Percentiles rank a stretch among this genome's conserved stretches.
These are phyloP conservation scores for Pelobates fuscus DNA, from an alignment of 2,113 vertebrate genomes.

Conservation along the genomic window DNA sequence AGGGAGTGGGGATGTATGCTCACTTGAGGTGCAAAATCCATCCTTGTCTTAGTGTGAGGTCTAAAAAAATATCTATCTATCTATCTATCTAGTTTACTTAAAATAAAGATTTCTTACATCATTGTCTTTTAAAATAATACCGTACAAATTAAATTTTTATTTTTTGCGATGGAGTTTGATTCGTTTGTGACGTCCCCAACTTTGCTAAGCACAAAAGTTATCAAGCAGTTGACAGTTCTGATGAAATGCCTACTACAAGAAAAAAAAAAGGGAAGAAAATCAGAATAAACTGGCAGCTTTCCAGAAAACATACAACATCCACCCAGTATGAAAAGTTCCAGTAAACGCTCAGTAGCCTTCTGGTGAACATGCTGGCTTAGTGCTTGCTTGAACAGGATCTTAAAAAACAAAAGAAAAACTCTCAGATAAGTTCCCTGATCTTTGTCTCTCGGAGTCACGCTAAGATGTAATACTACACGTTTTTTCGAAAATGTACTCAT, in stretches of 20 bases:
- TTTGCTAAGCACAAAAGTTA: slow-evolving; percentile 5
- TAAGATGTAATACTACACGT: slow-evolving; percentile 36
- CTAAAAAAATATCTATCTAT: no score
- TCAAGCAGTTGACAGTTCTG: slow-evolving; percentile 15
- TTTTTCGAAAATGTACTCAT: background rate
- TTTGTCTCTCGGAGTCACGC: slow-evolving; percentile 45
- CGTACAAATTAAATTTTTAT: background rate
- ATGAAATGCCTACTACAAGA: slow-evolving; percentile 58
- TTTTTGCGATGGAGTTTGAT: slow-evolving; percentile 15
- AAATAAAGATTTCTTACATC: background rate
- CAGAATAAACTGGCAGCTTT: slow-evolving; percentile 43
- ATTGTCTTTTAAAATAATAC: background rate
- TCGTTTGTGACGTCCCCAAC: background rate
- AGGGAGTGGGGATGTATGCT: no score
- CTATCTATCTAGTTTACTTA: no score
- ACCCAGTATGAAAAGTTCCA: slow-evolving; percentile 46
- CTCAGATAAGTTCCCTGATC: slow-evolving; percentile 52
- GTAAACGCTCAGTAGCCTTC: slow-evolving; percentile 55
- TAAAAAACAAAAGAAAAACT: slow-evolving; percentile 61
- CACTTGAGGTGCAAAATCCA: background rate
- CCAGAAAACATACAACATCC: slow-evolving; percentile 58
- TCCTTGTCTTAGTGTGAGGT: background rate
- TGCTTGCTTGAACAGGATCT: slow-evolving; percentile 56
- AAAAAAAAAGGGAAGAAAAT: slow-evolving; percentile 44
- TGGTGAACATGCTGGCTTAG: slow-evolving; percentile 57